Conservation (phyloP, 2,888 invertebrate species). For the Andricus curvator region DNA sequence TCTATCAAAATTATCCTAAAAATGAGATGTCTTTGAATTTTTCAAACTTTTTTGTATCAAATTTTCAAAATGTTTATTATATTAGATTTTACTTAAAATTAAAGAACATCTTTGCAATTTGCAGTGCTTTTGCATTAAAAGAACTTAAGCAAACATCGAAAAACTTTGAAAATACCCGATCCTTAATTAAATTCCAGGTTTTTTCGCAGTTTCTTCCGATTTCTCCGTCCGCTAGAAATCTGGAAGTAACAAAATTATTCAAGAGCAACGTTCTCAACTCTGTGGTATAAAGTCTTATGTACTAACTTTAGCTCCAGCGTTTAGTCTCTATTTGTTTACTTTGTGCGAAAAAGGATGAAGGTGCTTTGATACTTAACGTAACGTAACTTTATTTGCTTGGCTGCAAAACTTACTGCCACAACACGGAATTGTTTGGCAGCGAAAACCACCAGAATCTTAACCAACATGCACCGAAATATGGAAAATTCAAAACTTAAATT, state of each 20-base stretch:
- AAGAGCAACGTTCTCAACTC: neutral
- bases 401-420: constrained; percentile 14
- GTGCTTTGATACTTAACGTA: constrained; percentile 25
- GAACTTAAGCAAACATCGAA: too few relatives aligned
- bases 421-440: constrained; percentile 8
- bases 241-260: neutral
- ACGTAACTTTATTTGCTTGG: constrained; percentile 31
- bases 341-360: neutral
- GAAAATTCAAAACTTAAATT: neutral
- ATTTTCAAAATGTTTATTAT: too few relatives aligned
- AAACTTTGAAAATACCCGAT: too few relatives aligned
- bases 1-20: too few relatives aligned
- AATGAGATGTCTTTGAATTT: too few relatives aligned
- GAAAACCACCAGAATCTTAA: constrained; percentile 8
- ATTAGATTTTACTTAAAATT: too few relatives aligned
- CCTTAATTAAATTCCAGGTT: too few relatives aligned
- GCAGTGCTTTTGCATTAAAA: too few relatives aligned
- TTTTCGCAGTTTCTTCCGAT: too few relatives aligned
- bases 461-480: neutral
- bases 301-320: constrained; percentile 14
- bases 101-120: too few relatives aligned
- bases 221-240: too few relatives aligned
- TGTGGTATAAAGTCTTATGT: constrained; percentile 8
- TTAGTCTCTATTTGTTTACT: constrained; percentile 26
- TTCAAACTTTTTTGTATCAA: too few relatives aligned